A percentile compares a stretch with the other conserved stretches of the same genome.
Conservation (phyloP, 2,888 invertebrate species). For the Protophormia terraenovae region DNA sequence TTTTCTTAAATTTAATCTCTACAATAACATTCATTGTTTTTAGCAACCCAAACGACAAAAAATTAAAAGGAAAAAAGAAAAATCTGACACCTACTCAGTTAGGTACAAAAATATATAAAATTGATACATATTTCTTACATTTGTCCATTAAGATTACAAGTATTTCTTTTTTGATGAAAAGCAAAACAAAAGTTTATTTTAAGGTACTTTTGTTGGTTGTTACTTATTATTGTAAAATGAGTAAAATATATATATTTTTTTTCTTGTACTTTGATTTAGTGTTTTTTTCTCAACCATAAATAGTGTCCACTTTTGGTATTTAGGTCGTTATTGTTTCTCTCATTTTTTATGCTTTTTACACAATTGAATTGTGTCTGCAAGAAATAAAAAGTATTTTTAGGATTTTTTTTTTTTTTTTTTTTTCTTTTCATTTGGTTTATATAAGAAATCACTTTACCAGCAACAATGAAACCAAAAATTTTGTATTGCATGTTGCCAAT, state of each 20-base stretch:
- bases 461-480: neutral
- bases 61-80: neutral
- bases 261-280: conserved; percentile 53
- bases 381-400: neutral
- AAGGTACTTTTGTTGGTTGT: neutral
- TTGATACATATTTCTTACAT: conserved; percentile 37
- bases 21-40: neutral
- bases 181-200: neutral
- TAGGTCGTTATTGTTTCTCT: conserved; percentile 36
- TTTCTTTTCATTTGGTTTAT: neutral
- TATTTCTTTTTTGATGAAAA: neutral
- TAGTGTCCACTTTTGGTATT: conserved; percentile 57
- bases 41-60: too few relatives aligned
- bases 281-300: conserved; percentile 52
- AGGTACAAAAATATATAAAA: conserved; percentile 13
- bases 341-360: neutral
- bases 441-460: neutral
- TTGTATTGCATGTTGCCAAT: conserved; percentile 36
- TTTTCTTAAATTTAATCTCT: conserved; percentile 34
- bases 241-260: conserved; percentile 8
- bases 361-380: neutral
- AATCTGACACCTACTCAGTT: conserved; percentile 50
- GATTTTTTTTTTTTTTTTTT: conserved; percentile 14
- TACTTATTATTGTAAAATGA: neutral
- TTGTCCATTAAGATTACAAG: conserved; percentile 53